Conservation (phyloP, 30 jellyfish, hydroid and myxozoan genomes). For the Pseudorhiza aurosa region DNA sequence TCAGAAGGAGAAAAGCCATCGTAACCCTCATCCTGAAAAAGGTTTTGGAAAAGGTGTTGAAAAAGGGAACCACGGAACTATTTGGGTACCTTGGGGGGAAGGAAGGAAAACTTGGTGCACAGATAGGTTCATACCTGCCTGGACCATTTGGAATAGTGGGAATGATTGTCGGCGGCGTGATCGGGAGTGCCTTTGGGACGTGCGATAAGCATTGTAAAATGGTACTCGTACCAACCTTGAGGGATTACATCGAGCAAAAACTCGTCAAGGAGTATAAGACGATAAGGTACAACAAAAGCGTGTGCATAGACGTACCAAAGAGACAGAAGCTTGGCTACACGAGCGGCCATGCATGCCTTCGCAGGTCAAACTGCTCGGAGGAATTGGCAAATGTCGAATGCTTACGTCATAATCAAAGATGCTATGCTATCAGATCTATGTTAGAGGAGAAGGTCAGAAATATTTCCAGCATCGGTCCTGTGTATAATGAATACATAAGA, state of each 20-base stretch:
- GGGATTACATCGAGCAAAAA: constrained; percentile 15
- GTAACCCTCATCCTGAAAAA: background rate
- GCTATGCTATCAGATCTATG: constrained; percentile 11
- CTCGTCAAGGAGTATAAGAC: constrained; percentile 7
- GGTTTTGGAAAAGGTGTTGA: background rate
- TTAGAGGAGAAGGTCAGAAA: constrained; percentile 18
- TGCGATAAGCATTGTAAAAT: constrained; percentile 52
- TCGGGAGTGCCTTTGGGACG: constrained; percentile 66
- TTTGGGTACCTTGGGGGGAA: constrained; percentile 58
- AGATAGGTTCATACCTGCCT: constrained; percentile 55
- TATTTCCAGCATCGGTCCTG: background rate
- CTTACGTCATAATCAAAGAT: constrained; percentile 25
- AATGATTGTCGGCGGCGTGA: constrained; percentile 57
- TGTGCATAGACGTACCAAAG: constrained; percentile 23
- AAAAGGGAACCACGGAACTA: constrained; percentile 3
- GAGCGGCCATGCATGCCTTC: constrained; percentile 44
- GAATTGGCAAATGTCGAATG: constrained; percentile 30
- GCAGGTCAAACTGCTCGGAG: constrained; percentile 52
- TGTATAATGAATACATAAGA: constrained; percentile 11
- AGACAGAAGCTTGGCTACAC: constrained; percentile 36
- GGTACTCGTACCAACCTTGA: constrained; percentile 15
- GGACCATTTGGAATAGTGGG: constrained; percentile 74
- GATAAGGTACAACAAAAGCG: constrained; percentile 19
- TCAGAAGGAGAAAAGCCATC: constrained; percentile 46
- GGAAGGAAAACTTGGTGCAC: constrained; percentile 55